Base-by-base conservation (phyloP, 1,140 invertebrate species). In the Magallana ariakensis region DNA sequence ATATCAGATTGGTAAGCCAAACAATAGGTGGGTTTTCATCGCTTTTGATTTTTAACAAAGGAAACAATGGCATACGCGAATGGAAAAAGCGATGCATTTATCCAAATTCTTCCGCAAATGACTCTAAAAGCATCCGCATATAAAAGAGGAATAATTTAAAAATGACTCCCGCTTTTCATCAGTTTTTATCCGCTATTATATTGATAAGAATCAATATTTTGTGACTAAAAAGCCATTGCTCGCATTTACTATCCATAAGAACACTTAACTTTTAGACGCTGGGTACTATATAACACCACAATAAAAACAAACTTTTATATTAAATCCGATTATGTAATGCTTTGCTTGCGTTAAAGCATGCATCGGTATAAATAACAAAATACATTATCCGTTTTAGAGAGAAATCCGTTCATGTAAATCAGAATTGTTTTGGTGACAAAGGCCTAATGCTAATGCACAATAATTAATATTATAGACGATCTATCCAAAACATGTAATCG, bases 41-140 rank as follows among this genome's bases (percentile, higher is more conserved):
- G 19, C 66, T 75, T 75, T 75, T 75, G 66, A 75, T 75, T 75
- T 75, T 33, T 75, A 9, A 75, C 66, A 75, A 75, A 75, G 26
- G 66, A 75, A 75, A 75, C 66, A 75, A 75, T 70, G 19, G 62
- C 19, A 22, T 22, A 70, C 19, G 62, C 19, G 62, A 22, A 70
- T 22, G 26, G 22, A 19, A 75, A 46, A 75, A 75, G 26, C 66
- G 22, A 75, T 46, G 66, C 66, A 75, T 75, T 33, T 75, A 75
- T 75, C 66, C 66, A 75, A 75, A 75, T 75, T 75, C 66, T 75
- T 75, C 66, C 66, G 66, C 66, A 75, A 75, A 75, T 75, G 66
- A 75, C 19, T 26, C 22, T 75, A 75, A 75, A 75, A 75, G 66
- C 66, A 75, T 75, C 66, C 66, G 66, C 66, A 75, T 75, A 75